Base-by-base conservation (phyloP, 2,888 invertebrate species). In the Horisme vitalbata region DNA sequence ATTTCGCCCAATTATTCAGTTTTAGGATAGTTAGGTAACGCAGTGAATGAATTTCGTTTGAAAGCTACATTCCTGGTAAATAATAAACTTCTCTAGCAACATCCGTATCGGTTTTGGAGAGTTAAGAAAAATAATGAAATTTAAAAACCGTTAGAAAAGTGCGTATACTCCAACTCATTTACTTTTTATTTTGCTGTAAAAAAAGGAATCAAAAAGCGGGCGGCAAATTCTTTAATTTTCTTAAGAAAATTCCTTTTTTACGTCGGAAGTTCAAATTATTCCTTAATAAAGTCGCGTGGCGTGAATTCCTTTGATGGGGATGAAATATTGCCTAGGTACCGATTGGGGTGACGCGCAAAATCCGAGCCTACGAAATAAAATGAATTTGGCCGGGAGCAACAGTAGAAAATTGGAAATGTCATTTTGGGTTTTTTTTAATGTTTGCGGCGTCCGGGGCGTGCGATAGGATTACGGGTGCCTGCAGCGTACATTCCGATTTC, bases 381-480 rank as follows among this genome's bases (percentile, higher is more conserved):
- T 83, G 85, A 84, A 82, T 84, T 81, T 78, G 75, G 75, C 86
- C 79, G 75, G 75, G 70, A 79, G 88, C 85, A 78, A 84, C 81
- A 77, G 86, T 84, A 90, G 90, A 90, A 91, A 91, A 91, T 90
- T 90, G 84, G 87, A 90, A 90, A 90, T 86, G 90, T 90, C 90
- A 90, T 91, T 91, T 90, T 90, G 84, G 84, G 81, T 78, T 70
- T 88, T 90, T 89, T 89, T 90, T 86, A 83, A 85, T 86, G 86
- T 87, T 87, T 90, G 86, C 75, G 80, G 81, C 75, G 77, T 72
- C 70, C 63, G 66, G 69, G 59, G 60, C 61, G 66, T 71, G 70
- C 75, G 79, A 78, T 79, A 78, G 81, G 83, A 84, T 83, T 83
- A 84, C 75, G 61, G 65, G 59, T 58, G 70, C 76, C 72, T 65